Evolutionary conservation across 1,140 invertebrate genomes (phyloP).

Genomic region (Streblospio benedicti): DNA sequence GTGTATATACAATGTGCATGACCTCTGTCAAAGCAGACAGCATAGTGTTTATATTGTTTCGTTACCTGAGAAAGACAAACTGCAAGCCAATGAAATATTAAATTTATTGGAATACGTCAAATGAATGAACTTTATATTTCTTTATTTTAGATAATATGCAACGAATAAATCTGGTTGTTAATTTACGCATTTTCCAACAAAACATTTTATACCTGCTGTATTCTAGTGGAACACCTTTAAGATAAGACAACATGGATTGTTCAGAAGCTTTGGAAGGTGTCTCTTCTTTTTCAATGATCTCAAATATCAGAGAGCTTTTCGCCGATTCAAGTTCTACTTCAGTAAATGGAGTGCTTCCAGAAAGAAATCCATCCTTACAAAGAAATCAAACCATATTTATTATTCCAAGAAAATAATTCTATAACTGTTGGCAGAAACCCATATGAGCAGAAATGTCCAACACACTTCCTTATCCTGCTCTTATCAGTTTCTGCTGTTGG

Average conservation of each 20-base stretch:
- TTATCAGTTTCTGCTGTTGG: not conserved
- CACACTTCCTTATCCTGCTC: too few relatives aligned
- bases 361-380: slow-evolving; percentile 59
- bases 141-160: not conserved
- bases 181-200: not conserved
- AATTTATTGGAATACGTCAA: too few relatives aligned
- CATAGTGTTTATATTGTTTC: too few relatives aligned
- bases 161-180: slow-evolving; percentile 5
- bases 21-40: too few relatives aligned
- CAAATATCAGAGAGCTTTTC: slow-evolving; percentile 73
- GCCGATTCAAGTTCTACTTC: slow-evolving; percentile 68
- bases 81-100: too few relatives aligned
- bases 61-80: too few relatives aligned
- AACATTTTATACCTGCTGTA: slow-evolving; percentile 57
- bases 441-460: too few relatives aligned
- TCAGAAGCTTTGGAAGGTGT: slow-evolving; percentile 62
- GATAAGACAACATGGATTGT: slow-evolving; percentile 64
- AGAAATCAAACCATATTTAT: slow-evolving; percentile 25
- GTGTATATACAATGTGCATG: too few relatives aligned
- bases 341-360: slow-evolving; percentile 57
- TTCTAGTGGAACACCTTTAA: slow-evolving; percentile 57
- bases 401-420: too few relatives aligned
- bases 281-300: slow-evolving; percentile 71
- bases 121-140: too few relatives aligned
- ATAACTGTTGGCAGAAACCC: too few relatives aligned